These are phyloP conservation scores for Dermochelys coriacea DNA, from an alignment of 2,797 vertebrate species.

Conservation along the genomic window DNA sequence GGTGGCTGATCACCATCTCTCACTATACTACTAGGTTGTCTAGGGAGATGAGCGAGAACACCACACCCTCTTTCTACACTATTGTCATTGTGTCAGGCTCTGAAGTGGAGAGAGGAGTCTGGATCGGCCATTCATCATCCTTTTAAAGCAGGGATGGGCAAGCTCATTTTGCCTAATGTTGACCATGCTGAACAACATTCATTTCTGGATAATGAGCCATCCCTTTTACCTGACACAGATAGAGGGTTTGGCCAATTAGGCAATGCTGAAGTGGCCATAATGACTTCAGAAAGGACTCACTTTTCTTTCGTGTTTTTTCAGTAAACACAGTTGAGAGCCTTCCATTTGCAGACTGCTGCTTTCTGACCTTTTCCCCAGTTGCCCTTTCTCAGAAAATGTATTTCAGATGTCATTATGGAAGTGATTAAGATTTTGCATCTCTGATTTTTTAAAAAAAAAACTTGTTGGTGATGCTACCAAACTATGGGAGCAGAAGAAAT, in stretches of 20 bases:
- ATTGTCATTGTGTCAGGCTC: not conserved
- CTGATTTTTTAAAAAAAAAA: not conserved
- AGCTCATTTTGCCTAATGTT: not conserved
- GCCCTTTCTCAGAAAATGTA: not conserved
- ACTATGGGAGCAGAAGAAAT: not conserved
- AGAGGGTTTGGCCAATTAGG: not conserved
- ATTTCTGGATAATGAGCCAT: not conserved
- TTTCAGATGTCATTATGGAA: not conserved
- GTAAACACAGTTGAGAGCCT: not conserved
- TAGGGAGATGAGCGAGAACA: not conserved
- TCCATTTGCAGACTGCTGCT: not conserved
- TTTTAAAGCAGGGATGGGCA: not conserved
- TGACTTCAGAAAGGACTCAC: not conserved
- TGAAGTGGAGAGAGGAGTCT: not conserved
- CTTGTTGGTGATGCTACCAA: not conserved
- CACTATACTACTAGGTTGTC: not conserved
- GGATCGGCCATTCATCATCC: not conserved
- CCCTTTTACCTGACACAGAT: not conserved
- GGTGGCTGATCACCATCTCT: not conserved
- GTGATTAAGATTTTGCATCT: not conserved
- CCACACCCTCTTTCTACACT: not conserved
- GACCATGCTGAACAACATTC: fast-evolving
- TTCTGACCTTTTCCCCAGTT: not conserved
- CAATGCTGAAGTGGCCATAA: not conserved
- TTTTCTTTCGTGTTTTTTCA: not conserved